A percentile compares a stretch with the other conserved stretches of the same genome.
phyloP scores from a whole-genome alignment of 2,888 invertebrate genomes.

The Mythimna albipuncta region DNA sequence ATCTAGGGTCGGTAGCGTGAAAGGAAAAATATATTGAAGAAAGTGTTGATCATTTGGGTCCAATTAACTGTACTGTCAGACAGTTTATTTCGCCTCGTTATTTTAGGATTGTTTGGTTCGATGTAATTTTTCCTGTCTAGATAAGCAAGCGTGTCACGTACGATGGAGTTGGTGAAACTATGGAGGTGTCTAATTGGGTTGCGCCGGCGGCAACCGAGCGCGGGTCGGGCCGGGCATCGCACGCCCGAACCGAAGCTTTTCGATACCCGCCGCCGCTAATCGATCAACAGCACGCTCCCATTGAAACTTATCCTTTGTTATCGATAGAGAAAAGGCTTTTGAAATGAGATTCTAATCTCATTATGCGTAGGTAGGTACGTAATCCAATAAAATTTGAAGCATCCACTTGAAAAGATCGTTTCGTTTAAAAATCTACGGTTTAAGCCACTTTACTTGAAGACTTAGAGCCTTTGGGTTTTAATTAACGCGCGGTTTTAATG shows the following conservation, averaged over 20 bases:
- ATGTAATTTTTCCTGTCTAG: conserved; percentile 51
- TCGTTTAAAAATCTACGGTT: conserved; percentile 59
- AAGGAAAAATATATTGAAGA: conserved; percentile 22
- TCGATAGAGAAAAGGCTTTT: conserved; percentile 65
- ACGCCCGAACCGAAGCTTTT: conserved; percentile 48
- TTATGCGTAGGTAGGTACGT: conserved; percentile 58
- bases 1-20: not conserved
- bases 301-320: conserved; percentile 66
- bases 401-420: conserved; percentile 57
- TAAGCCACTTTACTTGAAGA: conserved; percentile 52
- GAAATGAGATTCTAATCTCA: conserved; percentile 64
- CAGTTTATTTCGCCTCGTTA: conserved; percentile 49
- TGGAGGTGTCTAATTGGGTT: conserved; percentile 61
- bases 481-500: conserved; percentile 62
- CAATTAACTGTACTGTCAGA: conserved; percentile 43
- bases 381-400: conserved; percentile 63
- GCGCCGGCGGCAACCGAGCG: conserved; percentile 43
- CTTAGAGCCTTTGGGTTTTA: conserved; percentile 55
- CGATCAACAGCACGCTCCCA: conserved; percentile 62
- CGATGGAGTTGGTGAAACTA: conserved; percentile 45
- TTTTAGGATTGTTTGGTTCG: conserved; percentile 42
- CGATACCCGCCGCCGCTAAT: conserved; percentile 51
- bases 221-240: conserved; percentile 34
- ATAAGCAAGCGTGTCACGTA: conserved; percentile 59
- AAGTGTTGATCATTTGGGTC: conserved; percentile 41